A percentile compares a stretch with the other conserved stretches of the same genome.
phyloP scores from a whole-genome alignment of 2,888 invertebrate species.

The Beris morrisii region DNA sequence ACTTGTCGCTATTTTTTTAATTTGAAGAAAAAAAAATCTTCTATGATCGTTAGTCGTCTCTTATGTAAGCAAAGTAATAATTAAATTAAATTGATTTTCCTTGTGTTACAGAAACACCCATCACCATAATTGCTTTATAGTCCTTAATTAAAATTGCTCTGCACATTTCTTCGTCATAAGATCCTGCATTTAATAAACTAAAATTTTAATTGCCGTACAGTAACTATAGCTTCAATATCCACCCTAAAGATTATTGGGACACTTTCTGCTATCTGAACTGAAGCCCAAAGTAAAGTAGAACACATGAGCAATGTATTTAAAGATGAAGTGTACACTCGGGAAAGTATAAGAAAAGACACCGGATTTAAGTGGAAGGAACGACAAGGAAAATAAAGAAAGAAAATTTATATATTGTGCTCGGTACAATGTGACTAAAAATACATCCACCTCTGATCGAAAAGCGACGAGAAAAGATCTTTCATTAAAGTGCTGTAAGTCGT shows the following conservation, averaged over 20 bases:
- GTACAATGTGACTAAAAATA: constrained; percentile 18
- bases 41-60: too few species aligned
- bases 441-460: constrained; percentile 8
- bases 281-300: neutral
- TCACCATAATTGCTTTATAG: too few species aligned
- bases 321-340: neutral
- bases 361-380: neutral
- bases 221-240: constrained; percentile 3
- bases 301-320: neutral
- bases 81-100: too few species aligned
- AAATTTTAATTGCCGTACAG: neutral
- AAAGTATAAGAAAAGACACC: constrained; percentile 2
- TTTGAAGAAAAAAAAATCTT: too few species aligned
- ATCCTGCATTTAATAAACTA: too few species aligned
- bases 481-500: too few species aligned
- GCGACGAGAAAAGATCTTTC: neutral
- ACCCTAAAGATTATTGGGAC: constrained; percentile 7
- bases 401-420: neutral
- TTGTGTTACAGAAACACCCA: too few species aligned
- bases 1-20: too few species aligned
- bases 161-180: too few species aligned
- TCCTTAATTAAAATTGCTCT: too few species aligned
- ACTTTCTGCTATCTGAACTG: constrained; percentile 3
- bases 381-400: neutral
- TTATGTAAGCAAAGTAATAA: too few species aligned